Conservation (phyloP, 2,797 vertebrate genomes). For the Selene dorsalis region DNA sequence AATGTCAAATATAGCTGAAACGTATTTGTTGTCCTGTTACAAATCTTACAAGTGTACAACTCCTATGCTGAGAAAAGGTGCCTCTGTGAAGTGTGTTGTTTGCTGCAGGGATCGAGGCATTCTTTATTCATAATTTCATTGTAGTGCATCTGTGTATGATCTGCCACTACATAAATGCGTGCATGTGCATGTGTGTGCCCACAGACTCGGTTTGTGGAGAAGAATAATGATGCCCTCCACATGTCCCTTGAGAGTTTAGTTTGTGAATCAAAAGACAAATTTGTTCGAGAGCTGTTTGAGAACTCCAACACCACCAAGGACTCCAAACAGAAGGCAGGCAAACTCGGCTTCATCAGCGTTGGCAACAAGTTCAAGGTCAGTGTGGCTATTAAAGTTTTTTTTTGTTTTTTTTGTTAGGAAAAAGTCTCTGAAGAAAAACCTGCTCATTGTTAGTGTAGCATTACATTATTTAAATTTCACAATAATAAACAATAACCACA, state of each 20-base stretch:
- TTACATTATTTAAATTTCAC: neutral
- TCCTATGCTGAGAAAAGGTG: neutral
- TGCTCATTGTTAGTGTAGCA: neutral
- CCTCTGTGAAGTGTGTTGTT: neutral
- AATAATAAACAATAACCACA: neutral
- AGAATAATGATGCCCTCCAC: slow-evolving; percentile 98
- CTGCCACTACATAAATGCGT: slow-evolving; percentile 15
- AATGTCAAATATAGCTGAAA: neutral
- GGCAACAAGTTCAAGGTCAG: slow-evolving; percentile 99
- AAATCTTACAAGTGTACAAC: slow-evolving; percentile 4
- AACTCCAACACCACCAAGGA: slow-evolving; percentile 92
- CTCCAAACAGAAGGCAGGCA: slow-evolving; percentile 96
- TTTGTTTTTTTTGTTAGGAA: neutral
- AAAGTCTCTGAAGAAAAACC: neutral
- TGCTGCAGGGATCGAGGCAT: neutral
- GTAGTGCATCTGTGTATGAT: slow-evolving; percentile 4
- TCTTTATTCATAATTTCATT: neutral
- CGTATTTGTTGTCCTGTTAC: neutral
- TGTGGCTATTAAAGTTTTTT: neutral
- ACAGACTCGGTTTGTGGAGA: slow-evolving; percentile 97
- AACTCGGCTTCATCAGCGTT: slow-evolving; percentile 98
- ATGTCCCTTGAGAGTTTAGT: slow-evolving; percentile 98
- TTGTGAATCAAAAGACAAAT: slow-evolving; percentile 97
- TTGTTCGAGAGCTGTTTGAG: slow-evolving; percentile 95
- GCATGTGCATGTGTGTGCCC: slow-evolving; percentile 54